Base-by-base conservation (phyloP, 1,140 invertebrate species). In the Batillaria attramentaria region DNA sequence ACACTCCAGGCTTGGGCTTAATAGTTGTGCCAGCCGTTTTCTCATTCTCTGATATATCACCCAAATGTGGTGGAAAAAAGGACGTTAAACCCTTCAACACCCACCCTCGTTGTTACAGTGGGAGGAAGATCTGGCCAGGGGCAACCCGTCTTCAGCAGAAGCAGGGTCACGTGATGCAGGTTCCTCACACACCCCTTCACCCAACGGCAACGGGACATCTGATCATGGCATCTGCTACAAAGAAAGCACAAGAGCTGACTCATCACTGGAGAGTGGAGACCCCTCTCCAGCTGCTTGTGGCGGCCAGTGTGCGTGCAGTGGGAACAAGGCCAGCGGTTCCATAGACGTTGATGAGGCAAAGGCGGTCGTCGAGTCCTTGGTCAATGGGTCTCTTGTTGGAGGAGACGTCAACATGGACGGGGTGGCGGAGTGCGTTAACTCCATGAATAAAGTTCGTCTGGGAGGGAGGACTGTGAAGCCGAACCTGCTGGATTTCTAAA, bases 101-200 rank as follows among this genome's bases (percentile, higher is more conserved):
- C n/a, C n/a, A n/a, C n/a, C n/a, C n/a, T n/a, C n/a, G 37, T 60
- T 72, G 39, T 75, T 76, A 3, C 72, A 81, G 80, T 76, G 68
- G 74, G 78, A 79, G 24, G 74, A 79, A 70, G 73, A 82, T 46
- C 57, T 77, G 16, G 72, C 77, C 5, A 60, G 70, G 16, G 72
- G 72, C 5, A 60, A 62, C 2, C 33, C 79, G 43, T 72, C 72
- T 42, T 31, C 57, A 60, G 24, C 42, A 65, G 57, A 37, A 6
- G 68, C 37, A 54, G 76, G 37, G 50, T 13, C 43, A 50, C 1
- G 43, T 50, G 20, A 72, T 33, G 42, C 31, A 72, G 69, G 31
- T 72, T 6, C 70, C 70, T 13, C 66, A 5, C 8, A n/a, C 8
- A 33, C 70, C 18, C 20, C 70, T 6, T 13, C 42, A 18, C 13